Percentiles rank a stretch among this genome's conserved stretches.
Conservation (phyloP, 2,113 vertebrate genomes). For the Gymnobelideus leadbeateri region DNA sequence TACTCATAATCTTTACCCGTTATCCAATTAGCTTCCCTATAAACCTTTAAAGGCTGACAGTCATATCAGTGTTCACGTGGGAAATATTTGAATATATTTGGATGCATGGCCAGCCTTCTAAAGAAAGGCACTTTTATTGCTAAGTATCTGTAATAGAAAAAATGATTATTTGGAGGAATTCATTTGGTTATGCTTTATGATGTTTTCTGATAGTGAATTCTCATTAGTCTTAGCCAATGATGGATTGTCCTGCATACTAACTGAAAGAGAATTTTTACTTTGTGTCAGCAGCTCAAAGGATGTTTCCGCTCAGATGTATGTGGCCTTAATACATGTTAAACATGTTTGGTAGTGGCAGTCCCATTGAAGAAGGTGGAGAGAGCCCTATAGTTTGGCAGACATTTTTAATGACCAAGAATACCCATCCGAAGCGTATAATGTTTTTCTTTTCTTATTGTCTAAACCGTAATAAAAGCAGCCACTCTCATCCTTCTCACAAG, state of each 20-base stretch:
- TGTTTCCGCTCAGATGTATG: constrained; percentile 19
- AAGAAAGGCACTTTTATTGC: constrained; percentile 44
- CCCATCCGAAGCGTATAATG: constrained; percentile 55
- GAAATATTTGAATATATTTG: constrained; percentile 48
- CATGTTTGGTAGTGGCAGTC: constrained; percentile 61
- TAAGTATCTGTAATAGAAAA: constrained; percentile 47
- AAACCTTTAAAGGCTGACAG: background rate
- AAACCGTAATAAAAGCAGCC: constrained; percentile 69
- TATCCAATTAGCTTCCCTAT: constrained; percentile 49
- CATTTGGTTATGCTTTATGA: background rate
- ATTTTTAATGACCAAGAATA: constrained; percentile 64
- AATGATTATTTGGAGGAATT: constrained; percentile 9
- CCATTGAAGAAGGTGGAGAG: constrained; percentile 55
- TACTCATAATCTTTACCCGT: constrained; percentile 44
- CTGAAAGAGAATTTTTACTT: constrained; percentile 47
- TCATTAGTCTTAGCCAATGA: constrained; percentile 13
- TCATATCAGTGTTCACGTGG: constrained; percentile 5
- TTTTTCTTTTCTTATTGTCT: constrained; percentile 60
- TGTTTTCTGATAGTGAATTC: constrained; percentile 50
- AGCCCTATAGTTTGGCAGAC: constrained; percentile 53
- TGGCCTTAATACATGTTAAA: constrained; percentile 49
- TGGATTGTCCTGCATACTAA: constrained; percentile 25
- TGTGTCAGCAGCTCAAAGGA: constrained; percentile 10
- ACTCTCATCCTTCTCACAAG: constrained; percentile 60
- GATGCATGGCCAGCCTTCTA: constrained; percentile 31